Evolutionary conservation across 2,888 invertebrate genomes (phyloP).

Genomic region (Adineta ricciae): DNA sequence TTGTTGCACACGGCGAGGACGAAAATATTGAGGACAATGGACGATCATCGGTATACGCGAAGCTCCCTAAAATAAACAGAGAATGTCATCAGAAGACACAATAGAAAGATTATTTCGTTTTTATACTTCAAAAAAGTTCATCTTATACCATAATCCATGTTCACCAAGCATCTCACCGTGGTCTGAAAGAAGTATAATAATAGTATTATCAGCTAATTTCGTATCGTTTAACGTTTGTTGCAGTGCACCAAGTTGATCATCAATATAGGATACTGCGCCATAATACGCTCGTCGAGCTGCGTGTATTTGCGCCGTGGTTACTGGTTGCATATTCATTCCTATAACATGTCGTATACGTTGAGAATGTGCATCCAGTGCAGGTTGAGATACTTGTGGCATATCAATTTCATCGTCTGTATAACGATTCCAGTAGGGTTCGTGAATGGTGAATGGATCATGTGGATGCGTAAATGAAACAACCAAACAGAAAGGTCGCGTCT

Average conservation of each 20-base stretch:
- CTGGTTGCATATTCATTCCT: neutral
- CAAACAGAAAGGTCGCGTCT: neutral
- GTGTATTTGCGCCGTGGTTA: neutral
- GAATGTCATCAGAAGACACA: too few relatives aligned
- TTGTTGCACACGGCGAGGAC: too few relatives aligned
- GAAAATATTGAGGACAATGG: too few relatives aligned
- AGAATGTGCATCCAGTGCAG: neutral
- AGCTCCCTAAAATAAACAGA: too few relatives aligned
- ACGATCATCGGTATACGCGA: too few relatives aligned
- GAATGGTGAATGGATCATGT: neutral
- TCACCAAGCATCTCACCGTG: conserved; percentile 41
- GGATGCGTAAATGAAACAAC: neutral
- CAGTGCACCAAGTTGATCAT: conserved; percentile 36
- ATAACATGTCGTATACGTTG: neutral
- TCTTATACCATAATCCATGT: conserved; percentile 39
- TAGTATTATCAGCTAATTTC: conserved; percentile 36
- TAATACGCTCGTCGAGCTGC: conserved; percentile 37
- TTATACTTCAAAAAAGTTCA: conserved; percentile 38
- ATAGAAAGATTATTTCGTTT: too few relatives aligned
- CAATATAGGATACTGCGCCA: conserved; percentile 36
- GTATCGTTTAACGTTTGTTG: conserved; percentile 36
- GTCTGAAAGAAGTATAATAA: conserved; percentile 37
- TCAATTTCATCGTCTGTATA: neutral
- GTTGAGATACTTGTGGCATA: neutral
- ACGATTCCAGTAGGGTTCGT: neutral